A percentile compares a stretch with the other conserved stretches of the same genome.
Conservation (phyloP, 2,888 invertebrate species). For the Caenorhabditis sp. region DNA sequence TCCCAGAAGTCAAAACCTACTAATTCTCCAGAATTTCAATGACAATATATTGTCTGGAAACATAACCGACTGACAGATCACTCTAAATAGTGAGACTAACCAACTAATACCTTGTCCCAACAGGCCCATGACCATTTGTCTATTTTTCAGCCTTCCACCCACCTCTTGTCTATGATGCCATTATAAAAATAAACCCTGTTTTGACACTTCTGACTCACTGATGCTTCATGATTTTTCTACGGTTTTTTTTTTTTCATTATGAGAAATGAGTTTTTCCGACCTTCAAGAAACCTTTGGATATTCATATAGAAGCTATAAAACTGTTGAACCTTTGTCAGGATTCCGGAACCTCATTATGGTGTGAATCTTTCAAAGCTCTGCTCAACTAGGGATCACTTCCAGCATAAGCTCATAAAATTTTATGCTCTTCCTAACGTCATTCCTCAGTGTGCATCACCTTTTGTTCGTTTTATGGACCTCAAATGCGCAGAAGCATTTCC, state of each 20-base stretch:
- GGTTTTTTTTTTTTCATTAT: constrained; percentile 2
- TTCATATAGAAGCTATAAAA: constrained; percentile 6
- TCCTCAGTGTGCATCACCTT: constrained; percentile 32
- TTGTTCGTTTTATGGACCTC: constrained; percentile 19
- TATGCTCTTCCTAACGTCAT: constrained; percentile 38
- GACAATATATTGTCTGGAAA: neutral
- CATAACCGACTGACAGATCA: neutral
- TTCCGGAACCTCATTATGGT: constrained; percentile 50
- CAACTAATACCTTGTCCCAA: neutral
- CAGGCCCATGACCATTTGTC: neutral
- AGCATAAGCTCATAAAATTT: constrained; percentile 39
- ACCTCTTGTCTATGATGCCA: constrained; percentile 9
- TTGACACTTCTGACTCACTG: constrained; percentile 9
- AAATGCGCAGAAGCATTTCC: constrained; percentile 44
- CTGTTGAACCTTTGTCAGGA: constrained; percentile 20
- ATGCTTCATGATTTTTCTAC: neutral
- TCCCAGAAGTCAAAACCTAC: too few relatives aligned
- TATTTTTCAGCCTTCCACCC: constrained; percentile 12
- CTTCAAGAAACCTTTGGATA: constrained; percentile 8
- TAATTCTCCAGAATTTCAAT: too few relatives aligned
- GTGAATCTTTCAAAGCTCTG: neutral
- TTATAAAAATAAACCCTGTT: neutral
- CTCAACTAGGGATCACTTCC: neutral
- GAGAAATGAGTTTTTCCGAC: neutral
- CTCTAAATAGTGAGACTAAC: neutral